Conservation (phyloP, 2,797 vertebrate species). For the Tinamus major region DNA sequence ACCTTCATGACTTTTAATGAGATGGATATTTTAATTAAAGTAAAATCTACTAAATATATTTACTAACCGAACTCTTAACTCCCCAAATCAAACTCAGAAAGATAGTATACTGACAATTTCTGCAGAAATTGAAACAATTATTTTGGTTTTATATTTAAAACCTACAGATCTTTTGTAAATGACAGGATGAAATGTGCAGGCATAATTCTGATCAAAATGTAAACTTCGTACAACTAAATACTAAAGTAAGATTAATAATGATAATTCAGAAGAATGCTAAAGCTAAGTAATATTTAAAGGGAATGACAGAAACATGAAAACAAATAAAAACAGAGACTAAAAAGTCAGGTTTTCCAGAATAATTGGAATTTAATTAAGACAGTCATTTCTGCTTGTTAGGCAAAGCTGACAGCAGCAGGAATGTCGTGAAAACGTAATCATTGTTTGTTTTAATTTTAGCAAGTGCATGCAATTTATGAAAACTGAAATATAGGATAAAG, state of each 20-base stretch:
- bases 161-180: background rate
- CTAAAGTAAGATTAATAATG: background rate
- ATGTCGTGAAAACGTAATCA: background rate
- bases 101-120: background rate
- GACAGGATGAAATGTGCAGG: background rate
- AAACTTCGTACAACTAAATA: background rate
- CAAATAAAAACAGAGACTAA: background rate
- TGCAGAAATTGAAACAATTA: background rate
- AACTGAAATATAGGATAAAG: background rate
- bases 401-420: background rate
- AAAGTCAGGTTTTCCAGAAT: background rate
- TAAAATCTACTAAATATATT: background rate
- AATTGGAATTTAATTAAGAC: conserved; percentile 32
- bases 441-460: background rate
- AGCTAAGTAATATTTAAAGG: background rate
- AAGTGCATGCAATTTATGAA: background rate
- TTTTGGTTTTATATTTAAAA: background rate
- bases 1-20: conserved; percentile 34
- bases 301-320: background rate
- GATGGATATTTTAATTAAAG: conserved; percentile 60
- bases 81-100: background rate
- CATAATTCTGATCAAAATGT: background rate
- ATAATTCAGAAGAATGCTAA: background rate
- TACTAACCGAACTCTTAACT: background rate
- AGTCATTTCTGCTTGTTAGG: conserved; percentile 8